A percentile compares a stretch with the other conserved stretches of the same genome.
Conservation (phyloP, 2,888 invertebrate genomes). For the Geophilus truncorum region DNA sequence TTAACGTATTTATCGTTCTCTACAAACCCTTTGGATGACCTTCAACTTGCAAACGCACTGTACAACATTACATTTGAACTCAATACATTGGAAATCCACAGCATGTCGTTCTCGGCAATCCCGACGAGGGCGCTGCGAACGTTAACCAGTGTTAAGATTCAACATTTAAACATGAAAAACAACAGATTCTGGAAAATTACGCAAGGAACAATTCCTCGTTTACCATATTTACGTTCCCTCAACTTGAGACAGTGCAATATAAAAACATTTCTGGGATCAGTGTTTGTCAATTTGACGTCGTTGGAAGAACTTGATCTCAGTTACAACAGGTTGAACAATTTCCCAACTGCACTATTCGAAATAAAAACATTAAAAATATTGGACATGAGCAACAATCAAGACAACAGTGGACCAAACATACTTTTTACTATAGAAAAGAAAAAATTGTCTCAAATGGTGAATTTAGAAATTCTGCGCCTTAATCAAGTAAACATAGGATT, state of each 20-base stretch:
- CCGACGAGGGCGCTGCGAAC: not conserved
- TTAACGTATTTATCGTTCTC: not conserved
- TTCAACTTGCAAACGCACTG: not conserved
- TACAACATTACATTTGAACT: not conserved
- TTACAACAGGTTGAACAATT: not conserved
- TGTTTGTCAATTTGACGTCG: slow-evolving; percentile 14
- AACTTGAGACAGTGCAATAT: slow-evolving; percentile 1
- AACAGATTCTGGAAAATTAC: not conserved
- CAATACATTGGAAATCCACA: not conserved
- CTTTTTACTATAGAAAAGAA: not conserved
- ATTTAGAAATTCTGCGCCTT: not conserved
- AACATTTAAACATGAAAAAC: not conserved
- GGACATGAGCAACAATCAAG: not conserved
- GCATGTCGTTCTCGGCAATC: not conserved
- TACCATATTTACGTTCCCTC: not conserved
- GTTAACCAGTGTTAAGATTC: not conserved
- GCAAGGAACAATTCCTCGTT: not conserved
- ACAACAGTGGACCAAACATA: not conserved
- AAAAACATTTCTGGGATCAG: not conserved
- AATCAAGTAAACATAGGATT: not conserved
- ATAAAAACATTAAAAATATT: not conserved
- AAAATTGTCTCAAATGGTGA: not conserved
- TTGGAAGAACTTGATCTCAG: slow-evolving; percentile 11
- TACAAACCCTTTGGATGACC: not conserved
- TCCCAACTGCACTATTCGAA: not conserved